Evolutionary conservation across 2,888 invertebrate species (phyloP), one percentile per base, ranked within the genome.

Genomic region (Itoplectis maculator): DNA sequence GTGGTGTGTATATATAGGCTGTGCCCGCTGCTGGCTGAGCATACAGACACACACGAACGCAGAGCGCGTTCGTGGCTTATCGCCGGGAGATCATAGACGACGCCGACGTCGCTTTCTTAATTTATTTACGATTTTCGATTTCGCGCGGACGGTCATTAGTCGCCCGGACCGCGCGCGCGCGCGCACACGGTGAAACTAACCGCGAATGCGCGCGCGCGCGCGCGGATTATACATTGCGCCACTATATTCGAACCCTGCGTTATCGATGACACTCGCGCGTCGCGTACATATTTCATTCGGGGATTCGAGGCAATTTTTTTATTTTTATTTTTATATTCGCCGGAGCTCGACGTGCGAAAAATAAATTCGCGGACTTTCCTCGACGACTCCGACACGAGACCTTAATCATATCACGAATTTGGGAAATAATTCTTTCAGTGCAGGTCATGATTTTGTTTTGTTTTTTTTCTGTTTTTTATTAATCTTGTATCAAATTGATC

Each of bases 41-140:
- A 37, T 61, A 29, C 5, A 2, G 29, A 29, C 5, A 29, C 29
- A 29, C 29, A 5, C 29, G 29, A 35, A 56, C 45, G 45, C 45
- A n/a, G 56, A 47, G 45, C 29, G 59, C 56, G n/a, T n/a, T n/a
- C 35, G 47, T 59, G 61, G 47, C 45, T 47, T 23, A 35, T 47
- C 66, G 59, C 66, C 47, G 23, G 59, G 63, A n/a, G 59, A 78
- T 47, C 69, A 75, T 59, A 79, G 51, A 56, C 81, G 59, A 66
- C 23, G 72, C 75, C 75, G 75, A 73, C 82, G 70, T 79, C 82
- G 70, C 72, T 82, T 79, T 79, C 82, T 79, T 82, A 66, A 79
- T 82, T 79, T 79, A 82, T 82, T 82, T 76, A 76, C 76, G 79
- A 82, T 76, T 61, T 81, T 79, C 79, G 79, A 82, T 82, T 82